phyloP scores from a whole-genome alignment of 2,888 invertebrate species.

The Phytoseiulus persimilis region DNA sequence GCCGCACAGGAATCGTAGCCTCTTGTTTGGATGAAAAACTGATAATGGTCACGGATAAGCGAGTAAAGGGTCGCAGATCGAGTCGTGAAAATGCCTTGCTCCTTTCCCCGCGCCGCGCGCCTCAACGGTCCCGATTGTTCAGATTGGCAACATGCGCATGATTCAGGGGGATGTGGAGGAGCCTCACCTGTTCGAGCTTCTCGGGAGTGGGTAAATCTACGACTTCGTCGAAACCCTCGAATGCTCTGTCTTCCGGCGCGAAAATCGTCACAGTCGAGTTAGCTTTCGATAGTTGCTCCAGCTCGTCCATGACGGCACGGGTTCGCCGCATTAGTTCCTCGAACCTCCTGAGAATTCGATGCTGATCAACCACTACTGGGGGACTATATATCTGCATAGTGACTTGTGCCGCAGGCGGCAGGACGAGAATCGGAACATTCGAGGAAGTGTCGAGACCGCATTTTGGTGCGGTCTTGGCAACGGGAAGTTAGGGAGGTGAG shows the following conservation, averaged over 20 bases:
- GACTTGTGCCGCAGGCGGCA: no score
- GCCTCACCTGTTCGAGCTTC: background rate
- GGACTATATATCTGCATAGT: no score
- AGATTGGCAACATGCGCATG: no score
- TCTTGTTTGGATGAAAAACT: no score
- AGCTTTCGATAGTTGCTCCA: background rate
- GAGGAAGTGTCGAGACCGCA: background rate
- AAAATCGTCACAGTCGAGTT: slow-evolving; percentile 17
- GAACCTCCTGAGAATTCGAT: slow-evolving; percentile 7
- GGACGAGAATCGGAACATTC: no score
- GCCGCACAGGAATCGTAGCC: no score
- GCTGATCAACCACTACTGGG: no score
- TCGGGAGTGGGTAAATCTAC: background rate
- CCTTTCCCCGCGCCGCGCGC: no score
- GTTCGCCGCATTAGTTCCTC: slow-evolving; percentile 6
- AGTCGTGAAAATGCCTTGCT: no score
- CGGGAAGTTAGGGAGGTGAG: background rate
- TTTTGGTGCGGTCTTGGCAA: background rate
- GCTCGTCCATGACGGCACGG: slow-evolving; percentile 26
- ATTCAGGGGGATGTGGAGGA: background rate
- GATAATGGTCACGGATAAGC: no score
- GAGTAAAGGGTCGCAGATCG: no score
- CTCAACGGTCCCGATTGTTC: no score
- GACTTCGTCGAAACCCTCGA: slow-evolving; percentile 7
- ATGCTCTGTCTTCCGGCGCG: slow-evolving; percentile 24